A percentile compares a stretch with the other conserved stretches of the same genome.
Evolutionary conservation across 2,797 vertebrate genomes (phyloP).

Genomic region (Melanotaenia maccullochi): DNA sequence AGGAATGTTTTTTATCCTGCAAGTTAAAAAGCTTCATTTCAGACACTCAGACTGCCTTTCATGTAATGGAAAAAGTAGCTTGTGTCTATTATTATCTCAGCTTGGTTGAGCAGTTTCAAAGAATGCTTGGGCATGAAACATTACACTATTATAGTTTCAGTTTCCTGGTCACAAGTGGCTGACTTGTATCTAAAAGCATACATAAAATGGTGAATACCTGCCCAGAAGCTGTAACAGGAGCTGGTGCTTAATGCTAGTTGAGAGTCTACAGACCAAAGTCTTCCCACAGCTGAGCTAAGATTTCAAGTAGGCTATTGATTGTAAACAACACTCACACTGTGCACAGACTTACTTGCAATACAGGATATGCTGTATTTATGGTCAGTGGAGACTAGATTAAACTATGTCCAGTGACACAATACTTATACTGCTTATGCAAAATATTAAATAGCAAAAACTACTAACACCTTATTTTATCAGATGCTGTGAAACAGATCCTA

Average conservation of each 20-base stretch:
- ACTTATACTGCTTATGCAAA: neutral
- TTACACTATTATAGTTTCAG: slow-evolving; percentile 35
- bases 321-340: slow-evolving; percentile 46
- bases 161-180: slow-evolving; percentile 50
- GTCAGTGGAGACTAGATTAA: neutral
- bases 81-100: slow-evolving; percentile 71
- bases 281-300: slow-evolving; percentile 39
- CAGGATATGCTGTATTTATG: neutral
- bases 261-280: slow-evolving; percentile 29
- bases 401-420: neutral
- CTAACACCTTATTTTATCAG: neutral
- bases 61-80: slow-evolving; percentile 59
- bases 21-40: slow-evolving; percentile 36
- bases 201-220: slow-evolving; percentile 59
- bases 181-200: slow-evolving; percentile 54
- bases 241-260: slow-evolving; percentile 32
- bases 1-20: slow-evolving; percentile 24
- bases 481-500: slow-evolving; percentile 28
- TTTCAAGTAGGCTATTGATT: slow-evolving; percentile 60
- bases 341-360: neutral
- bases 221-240: slow-evolving; percentile 56
- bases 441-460: neutral
- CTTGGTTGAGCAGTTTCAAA: slow-evolving; percentile 62
- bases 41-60: slow-evolving; percentile 36
- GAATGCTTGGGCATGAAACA: slow-evolving; percentile 61